Evolutionary conservation across 1,140 invertebrate genomes (phyloP).

Genomic region (Akabosia matsudoensis): DNA sequence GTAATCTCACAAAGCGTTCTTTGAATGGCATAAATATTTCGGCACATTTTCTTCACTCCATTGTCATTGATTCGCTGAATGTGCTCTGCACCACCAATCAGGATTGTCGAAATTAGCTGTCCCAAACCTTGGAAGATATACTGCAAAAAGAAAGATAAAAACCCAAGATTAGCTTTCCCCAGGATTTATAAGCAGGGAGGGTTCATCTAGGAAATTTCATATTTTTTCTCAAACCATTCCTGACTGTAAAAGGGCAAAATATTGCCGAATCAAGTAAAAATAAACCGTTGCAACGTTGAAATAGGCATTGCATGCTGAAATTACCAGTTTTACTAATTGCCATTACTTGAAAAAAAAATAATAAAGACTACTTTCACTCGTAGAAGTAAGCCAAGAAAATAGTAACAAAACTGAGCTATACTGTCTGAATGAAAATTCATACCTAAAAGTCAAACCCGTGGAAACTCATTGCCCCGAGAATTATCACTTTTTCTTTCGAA

Average conservation of each 20-base stretch:
- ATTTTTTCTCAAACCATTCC: neutral
- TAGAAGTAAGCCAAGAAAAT: too few relatives aligned
- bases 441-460: too few relatives aligned
- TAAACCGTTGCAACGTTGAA: neutral
- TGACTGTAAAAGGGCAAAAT: too few relatives aligned
- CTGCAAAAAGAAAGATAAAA: constrained; percentile 59
- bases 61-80: constrained; percentile 75
- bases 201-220: neutral
- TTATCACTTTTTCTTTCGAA: too few relatives aligned
- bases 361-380: too few relatives aligned
- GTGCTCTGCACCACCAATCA: constrained; percentile 77
- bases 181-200: neutral
- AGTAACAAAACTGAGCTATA: too few relatives aligned
- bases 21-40: constrained; percentile 81
- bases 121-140: constrained; percentile 93
- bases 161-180: too few relatives aligned
- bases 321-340: too few relatives aligned
- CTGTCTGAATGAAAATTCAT: too few relatives aligned
- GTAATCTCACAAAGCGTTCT: constrained; percentile 82
- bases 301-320: too few relatives aligned
- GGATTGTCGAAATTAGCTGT: constrained; percentile 76
- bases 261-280: constrained; percentile 16
- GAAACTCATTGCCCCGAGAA: too few relatives aligned
- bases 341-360: neutral
- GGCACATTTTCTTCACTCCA: constrained; percentile 76